phyloP scores from a whole-genome alignment of 2,113 vertebrate genomes.

The Axis porcinus region DNA sequence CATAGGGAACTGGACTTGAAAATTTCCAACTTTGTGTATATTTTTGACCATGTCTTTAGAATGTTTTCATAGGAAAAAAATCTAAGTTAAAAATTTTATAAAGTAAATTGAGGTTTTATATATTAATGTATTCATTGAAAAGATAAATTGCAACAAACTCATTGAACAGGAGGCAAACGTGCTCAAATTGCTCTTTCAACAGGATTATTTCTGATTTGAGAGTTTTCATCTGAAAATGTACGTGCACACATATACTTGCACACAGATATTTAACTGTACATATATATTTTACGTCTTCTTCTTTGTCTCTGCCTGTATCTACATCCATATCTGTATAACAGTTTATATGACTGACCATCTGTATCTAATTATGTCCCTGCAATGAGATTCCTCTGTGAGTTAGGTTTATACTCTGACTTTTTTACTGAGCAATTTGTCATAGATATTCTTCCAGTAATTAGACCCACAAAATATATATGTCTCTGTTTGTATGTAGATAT shows the following conservation, averaged over 20 bases:
- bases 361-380: neutral
- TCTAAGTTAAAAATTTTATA: neutral
- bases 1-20: neutral
- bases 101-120: neutral
- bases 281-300: neutral
- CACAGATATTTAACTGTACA: neutral
- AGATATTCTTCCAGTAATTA: neutral
- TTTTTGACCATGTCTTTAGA: neutral
- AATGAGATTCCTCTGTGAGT: neutral
- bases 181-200: neutral
- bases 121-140: neutral
- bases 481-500: neutral
- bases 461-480: neutral
- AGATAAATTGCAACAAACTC: neutral
- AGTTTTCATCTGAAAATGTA: neutral
- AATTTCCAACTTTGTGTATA: neutral
- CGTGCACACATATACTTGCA: fast-evolving
- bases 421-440: neutral
- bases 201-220: neutral
- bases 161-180: neutral
- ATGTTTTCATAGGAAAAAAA: neutral
- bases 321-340: neutral
- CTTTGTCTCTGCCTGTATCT: neutral
- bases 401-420: neutral
- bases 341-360: neutral